Percentiles rank a stretch among this genome's conserved stretches.
phyloP scores from a whole-genome alignment of 2,113 vertebrate genomes.

The Phainopepla nitens region DNA sequence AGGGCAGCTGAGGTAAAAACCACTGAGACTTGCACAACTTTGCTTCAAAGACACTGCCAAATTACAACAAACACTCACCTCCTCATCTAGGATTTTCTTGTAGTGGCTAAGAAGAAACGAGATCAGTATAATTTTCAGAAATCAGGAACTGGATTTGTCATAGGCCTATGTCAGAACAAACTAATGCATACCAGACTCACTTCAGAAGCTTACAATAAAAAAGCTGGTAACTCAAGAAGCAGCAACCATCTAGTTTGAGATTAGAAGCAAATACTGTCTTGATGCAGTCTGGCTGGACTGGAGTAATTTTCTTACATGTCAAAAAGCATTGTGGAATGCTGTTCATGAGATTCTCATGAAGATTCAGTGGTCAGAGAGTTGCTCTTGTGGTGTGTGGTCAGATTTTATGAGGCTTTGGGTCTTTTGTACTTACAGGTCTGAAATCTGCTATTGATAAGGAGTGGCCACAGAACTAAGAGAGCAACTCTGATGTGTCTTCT shows the following conservation, averaged over 20 bases:
- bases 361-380: not conserved
- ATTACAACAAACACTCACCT: not conserved
- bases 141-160: not conserved
- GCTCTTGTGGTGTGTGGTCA: not conserved
- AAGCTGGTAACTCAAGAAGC: not conserved
- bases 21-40: not conserved
- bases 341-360: not conserved
- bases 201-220: not conserved
- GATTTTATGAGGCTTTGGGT: not conserved
- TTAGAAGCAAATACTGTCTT: not conserved
- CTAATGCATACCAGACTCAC: not conserved
- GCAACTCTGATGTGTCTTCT: not conserved
- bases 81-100: not conserved
- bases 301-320: not conserved
- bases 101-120: not conserved
- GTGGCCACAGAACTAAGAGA: not conserved
- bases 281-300: not conserved
- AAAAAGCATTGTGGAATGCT: not conserved
- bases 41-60: not conserved
- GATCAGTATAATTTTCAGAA: not conserved
- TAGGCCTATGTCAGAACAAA: not conserved
- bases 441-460: not conserved
- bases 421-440: not conserved
- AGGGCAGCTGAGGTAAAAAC: not conserved
- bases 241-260: not conserved